These are phyloP conservation scores for zebrafish (Danio rerio) DNA, from an alignment of 2,113 vertebrate species.

Conservation along the genomic window GRCz12tu NC_133187.1:42197001-42197500, in stretches of 20 bases:
- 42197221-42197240: background rate
- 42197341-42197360: conserved; percentile 16
- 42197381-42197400: too few relatives aligned
- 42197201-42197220: background rate
- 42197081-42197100: background rate
- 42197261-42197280: conserved; percentile 23
- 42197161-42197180: background rate
- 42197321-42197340: conserved; percentile 13
- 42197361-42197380: background rate
- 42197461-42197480: too few relatives aligned
- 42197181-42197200: background rate
- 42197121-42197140: background rate
- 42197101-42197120: background rate
- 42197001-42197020: background rate
- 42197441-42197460: too few relatives aligned
- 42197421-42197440: too few relatives aligned
- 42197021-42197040: background rate
- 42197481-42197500: background rate
- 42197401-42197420: too few relatives aligned
- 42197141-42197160: conserved; percentile 30
- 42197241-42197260: conserved; percentile 43
- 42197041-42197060: conserved; percentile 5
- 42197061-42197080: conserved; percentile 9
- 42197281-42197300: conserved; percentile 43
- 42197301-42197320: conserved; percentile 16